Evolutionary conservation across 2,888 invertebrate species (phyloP).

Genomic region (Orchestes rusci): DNA sequence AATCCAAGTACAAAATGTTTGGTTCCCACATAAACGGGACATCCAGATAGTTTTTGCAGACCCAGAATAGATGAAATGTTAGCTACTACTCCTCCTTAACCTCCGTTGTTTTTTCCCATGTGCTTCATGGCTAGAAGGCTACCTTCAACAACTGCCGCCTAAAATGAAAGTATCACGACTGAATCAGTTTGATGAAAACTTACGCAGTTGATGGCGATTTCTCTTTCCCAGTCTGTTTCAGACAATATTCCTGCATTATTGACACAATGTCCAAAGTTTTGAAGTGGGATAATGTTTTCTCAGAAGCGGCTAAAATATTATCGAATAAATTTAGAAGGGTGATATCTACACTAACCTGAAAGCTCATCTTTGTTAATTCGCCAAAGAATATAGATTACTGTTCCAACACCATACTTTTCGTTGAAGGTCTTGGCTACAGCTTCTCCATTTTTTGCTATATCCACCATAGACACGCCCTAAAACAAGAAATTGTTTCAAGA

Average conservation of each 20-base stretch:
- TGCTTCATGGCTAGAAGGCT: slow-evolving; percentile 51
- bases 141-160: slow-evolving; percentile 45
- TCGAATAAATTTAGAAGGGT: too few species aligned
- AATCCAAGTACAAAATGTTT: slow-evolving; percentile 52
- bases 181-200: too few species aligned
- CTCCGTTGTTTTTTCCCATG: slow-evolving; percentile 53
- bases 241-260: slow-evolving; percentile 78
- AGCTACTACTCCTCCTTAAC: slow-evolving; percentile 58
- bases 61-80: slow-evolving; percentile 60
- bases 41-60: slow-evolving; percentile 46
- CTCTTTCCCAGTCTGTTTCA: slow-evolving; percentile 67
- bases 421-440: slow-evolving; percentile 55
- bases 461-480: slow-evolving; percentile 38
- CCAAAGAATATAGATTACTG: slow-evolving; percentile 60
- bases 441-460: slow-evolving; percentile 45
- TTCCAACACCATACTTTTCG: slow-evolving; percentile 58
- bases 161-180: slow-evolving; percentile 21
- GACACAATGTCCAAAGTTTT: slow-evolving; percentile 48
- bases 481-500: too few species aligned
- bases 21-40: slow-evolving; percentile 54
- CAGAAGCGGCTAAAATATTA: slow-evolving; percentile 42
- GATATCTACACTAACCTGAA: too few species aligned
- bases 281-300: slow-evolving; percentile 37
- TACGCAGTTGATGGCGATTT: slow-evolving; percentile 50
- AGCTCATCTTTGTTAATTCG: slow-evolving; percentile 67